phyloP scores from a whole-genome alignment of 1,140 invertebrate genomes.

The Ephestia elutella region DNA sequence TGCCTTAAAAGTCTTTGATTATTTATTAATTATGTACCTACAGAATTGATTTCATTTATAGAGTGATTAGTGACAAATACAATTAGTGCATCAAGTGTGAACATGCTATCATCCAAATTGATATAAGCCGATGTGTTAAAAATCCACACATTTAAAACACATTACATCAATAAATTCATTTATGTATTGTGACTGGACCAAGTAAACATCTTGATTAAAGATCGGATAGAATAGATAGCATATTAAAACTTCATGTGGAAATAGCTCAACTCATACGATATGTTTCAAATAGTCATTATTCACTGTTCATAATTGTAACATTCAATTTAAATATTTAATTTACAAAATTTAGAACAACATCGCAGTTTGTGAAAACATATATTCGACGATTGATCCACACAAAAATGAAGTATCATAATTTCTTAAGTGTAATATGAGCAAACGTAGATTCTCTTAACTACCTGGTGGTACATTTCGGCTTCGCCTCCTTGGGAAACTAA shows the following conservation, averaged over 20 bases:
- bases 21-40: conserved; percentile 58
- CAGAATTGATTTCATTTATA: conserved; percentile 70
- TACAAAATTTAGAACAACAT: no score
- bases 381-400: no score
- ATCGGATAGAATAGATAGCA: conserved; percentile 13
- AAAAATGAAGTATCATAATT: no score
- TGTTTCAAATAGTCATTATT: conserved; percentile 8
- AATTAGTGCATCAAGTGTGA: conserved; percentile 19
- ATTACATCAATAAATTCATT: no score
- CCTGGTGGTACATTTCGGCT: conserved; percentile 7
- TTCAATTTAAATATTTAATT: neutral
- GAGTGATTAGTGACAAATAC: conserved; percentile 33
- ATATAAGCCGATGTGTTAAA: neutral
- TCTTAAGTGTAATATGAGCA: no score
- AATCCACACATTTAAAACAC: neutral
- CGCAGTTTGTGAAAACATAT: no score
- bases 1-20: conserved; percentile 71
- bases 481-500: conserved; percentile 7
- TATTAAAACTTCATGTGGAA: conserved; percentile 17
- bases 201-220: neutral
- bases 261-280: conserved; percentile 10
- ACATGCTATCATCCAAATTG: conserved; percentile 24
- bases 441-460: no score
- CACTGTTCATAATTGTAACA: neutral
- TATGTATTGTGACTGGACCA: no score